These are phyloP conservation scores for Heteromormyrus szaboi DNA, from an alignment of 2,797 vertebrate genomes.

Conservation along the genomic window DNA sequence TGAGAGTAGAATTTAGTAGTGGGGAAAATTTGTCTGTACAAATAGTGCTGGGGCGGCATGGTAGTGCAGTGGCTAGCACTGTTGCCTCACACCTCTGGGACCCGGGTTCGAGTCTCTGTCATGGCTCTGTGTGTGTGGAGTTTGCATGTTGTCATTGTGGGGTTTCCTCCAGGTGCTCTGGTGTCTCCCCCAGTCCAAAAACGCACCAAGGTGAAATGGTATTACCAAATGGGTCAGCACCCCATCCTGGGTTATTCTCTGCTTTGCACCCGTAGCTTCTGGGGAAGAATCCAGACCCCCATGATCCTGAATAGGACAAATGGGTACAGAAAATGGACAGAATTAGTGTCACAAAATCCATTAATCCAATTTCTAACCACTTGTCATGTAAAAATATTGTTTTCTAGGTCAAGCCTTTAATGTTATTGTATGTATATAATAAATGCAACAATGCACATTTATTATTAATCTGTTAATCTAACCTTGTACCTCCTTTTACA, in stretches of 20 bases:
- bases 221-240: background rate
- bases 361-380: background rate
- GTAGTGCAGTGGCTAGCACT: background rate
- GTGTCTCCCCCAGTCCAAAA: background rate
- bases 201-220: background rate
- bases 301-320: background rate
- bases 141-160: background rate
- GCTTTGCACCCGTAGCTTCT: background rate
- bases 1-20: background rate
- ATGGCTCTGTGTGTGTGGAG: background rate
- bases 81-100: background rate
- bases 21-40: background rate
- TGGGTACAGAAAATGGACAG: background rate
- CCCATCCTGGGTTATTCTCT: background rate
- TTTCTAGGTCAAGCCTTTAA: background rate
- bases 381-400: background rate
- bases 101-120: background rate
- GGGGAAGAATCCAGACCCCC: background rate
- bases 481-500: background rate
- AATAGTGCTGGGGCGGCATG: background rate
- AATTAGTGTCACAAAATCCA: background rate
- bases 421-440: background rate
- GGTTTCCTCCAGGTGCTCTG: background rate
- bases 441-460: background rate
- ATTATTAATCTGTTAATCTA: background rate